Conservation (phyloP, 1,140 invertebrate genomes). For the Trachymyrmex septentrionalis region DNA sequence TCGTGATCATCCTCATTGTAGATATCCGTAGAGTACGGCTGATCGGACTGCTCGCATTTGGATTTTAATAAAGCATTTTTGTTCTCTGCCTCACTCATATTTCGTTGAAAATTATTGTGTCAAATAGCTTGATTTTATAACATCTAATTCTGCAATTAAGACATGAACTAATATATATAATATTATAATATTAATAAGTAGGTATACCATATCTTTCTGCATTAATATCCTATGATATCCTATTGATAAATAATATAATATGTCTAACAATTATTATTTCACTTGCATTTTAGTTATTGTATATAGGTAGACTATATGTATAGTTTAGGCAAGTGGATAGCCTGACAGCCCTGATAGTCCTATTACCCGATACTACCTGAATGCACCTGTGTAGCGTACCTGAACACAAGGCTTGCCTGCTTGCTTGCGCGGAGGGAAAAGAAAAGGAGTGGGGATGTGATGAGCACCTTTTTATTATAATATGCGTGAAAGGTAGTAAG, state of each 20-base stretch:
- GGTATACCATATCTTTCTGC: not conserved
- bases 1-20: conserved; percentile 80
- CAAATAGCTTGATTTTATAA: conserved; percentile 4
- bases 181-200: not conserved
- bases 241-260: not conserved
- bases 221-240: conserved; percentile 11
- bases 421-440: not conserved
- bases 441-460: conserved; percentile 29
- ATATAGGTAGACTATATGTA: not conserved
- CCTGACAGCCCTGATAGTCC: no score
- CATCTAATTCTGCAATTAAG: not conserved
- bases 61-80: conserved; percentile 68
- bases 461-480: conserved; percentile 6
- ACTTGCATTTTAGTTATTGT: conserved; percentile 20
- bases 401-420: not conserved
- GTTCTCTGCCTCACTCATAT: conserved; percentile 73
- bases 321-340: conserved; percentile 36
- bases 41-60: conserved; percentile 64
- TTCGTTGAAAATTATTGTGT: conserved; percentile 24
- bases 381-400: not conserved
- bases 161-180: not conserved
- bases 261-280: conserved; percentile 17
- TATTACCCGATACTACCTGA: conserved; percentile 6
- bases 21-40: conserved; percentile 52
- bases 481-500: not conserved